Percentiles rank a stretch among this genome's conserved stretches.
Evolutionary conservation across 2,888 invertebrate species (phyloP).

Genomic region (Stenurella melanura): DNA sequence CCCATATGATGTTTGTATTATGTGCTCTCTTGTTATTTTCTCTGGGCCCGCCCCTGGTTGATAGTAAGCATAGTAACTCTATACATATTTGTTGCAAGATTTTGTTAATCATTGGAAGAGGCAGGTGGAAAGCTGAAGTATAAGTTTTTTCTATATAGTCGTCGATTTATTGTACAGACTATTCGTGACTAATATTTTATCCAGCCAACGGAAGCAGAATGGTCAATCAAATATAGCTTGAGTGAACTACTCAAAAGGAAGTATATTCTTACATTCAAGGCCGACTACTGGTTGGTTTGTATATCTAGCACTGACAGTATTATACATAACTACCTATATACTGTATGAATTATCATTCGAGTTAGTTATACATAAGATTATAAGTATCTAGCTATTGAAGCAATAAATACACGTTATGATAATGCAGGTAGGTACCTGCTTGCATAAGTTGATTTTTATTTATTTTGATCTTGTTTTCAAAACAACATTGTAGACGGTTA

Average conservation of each 20-base stretch:
- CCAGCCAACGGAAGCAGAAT: not conserved
- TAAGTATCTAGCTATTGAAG: constrained; percentile 18
- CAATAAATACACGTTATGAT: constrained; percentile 31
- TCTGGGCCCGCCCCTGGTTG: too few relatives aligned
- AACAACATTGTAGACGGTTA: not conserved
- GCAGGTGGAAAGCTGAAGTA: too few relatives aligned
- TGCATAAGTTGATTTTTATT: constrained; percentile 22
- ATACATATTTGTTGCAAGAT: too few relatives aligned
- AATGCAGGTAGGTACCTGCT: constrained; percentile 25
- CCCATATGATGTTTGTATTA: too few relatives aligned
- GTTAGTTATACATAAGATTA: constrained; percentile 15
- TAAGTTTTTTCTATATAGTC: too few relatives aligned
- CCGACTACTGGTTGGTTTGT: constrained; percentile 35
- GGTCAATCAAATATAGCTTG: constrained; percentile 11
- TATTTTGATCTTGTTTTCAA: not conserved
- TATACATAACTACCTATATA: not conserved
- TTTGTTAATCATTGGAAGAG: too few relatives aligned
- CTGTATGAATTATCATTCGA: constrained; percentile 29
- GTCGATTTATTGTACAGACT: too few relatives aligned
- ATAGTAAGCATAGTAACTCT: too few relatives aligned
- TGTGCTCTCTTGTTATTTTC: too few relatives aligned
- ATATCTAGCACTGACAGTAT: constrained; percentile 12
- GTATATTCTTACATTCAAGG: constrained; percentile 35
- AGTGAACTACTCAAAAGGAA: constrained; percentile 38
- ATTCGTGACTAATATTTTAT: not conserved